Evolutionary conservation across 1,140 invertebrate species (phyloP).

Genomic region (Teleogryllus occipitalis): DNA sequence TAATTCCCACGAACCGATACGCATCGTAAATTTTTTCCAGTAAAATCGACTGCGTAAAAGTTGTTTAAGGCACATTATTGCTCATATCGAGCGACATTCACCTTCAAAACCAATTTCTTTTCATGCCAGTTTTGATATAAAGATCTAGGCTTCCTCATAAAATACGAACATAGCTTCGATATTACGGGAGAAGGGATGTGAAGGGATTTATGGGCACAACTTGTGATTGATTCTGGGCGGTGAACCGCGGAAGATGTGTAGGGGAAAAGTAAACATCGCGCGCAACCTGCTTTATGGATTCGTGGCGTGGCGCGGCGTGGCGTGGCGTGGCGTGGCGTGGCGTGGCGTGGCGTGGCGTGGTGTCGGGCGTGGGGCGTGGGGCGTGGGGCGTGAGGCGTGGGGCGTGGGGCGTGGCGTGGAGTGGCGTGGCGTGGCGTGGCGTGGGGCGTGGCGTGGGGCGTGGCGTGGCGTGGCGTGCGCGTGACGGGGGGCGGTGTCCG

Average conservation of each 20-base stretch:
- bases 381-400: too few relatives aligned
- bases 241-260: neutral
- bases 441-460: too few relatives aligned
- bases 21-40: neutral
- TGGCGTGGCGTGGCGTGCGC: too few relatives aligned
- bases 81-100: neutral
- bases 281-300: neutral
- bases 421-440: too few relatives aligned
- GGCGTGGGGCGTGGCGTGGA: too few relatives aligned
- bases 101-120: constrained; percentile 1
- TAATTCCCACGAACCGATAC: neutral
- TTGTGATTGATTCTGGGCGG: neutral
- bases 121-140: neutral
- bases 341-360: too few relatives aligned
- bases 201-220: neutral
- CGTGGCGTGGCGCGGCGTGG: neutral
- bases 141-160: neutral
- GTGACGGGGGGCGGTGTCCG: too few relatives aligned
- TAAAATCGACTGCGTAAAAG: neutral
- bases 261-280: neutral
- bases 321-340: too few relatives aligned
- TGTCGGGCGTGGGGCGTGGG: too few relatives aligned
- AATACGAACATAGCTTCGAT: neutral
- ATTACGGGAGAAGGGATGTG: neutral
- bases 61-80: neutral